These are phyloP conservation scores for Actias luna DNA, from an alignment of 2,888 invertebrate genomes.

Conservation along the genomic window DNA sequence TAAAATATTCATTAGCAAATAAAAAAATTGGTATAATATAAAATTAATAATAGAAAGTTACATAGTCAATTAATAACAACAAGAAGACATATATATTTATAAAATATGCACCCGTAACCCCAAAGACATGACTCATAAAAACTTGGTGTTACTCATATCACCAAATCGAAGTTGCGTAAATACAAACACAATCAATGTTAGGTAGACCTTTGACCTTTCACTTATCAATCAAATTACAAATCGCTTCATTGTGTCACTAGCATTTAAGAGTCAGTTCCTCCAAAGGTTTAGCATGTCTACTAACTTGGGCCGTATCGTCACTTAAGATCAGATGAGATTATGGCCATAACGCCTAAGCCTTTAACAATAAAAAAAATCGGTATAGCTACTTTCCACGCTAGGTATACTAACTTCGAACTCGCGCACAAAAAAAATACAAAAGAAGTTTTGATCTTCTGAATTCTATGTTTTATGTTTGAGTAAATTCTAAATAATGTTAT, in stretches of 20 bases:
- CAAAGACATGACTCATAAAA: constrained; percentile 7
- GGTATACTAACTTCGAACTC: too few species aligned
- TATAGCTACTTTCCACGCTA: too few species aligned
- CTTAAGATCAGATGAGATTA: too few species aligned
- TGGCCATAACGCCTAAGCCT: too few species aligned
- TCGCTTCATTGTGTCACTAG: neutral
- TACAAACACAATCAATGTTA: neutral
- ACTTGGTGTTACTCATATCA: neutral
- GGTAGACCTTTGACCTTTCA: constrained; percentile 4
- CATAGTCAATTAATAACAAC: neutral
- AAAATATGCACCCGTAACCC: neutral
- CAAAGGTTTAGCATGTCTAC: too few species aligned
- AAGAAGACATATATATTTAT: neutral
- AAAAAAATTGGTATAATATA: neutral
- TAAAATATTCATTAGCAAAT: neutral
- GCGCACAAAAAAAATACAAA: too few species aligned
- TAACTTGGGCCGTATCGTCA: too few species aligned
- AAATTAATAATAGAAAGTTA: neutral
- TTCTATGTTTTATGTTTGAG: too few species aligned
- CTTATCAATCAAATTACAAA: neutral
- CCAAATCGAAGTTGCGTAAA: neutral
- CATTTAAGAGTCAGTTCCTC: too few species aligned
- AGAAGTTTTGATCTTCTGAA: too few species aligned
- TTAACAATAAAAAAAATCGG: too few species aligned
- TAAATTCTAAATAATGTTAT: too few species aligned